Evolutionary conservation across 2,888 invertebrate species (phyloP).

Genomic region (Coremacera marginata): DNA sequence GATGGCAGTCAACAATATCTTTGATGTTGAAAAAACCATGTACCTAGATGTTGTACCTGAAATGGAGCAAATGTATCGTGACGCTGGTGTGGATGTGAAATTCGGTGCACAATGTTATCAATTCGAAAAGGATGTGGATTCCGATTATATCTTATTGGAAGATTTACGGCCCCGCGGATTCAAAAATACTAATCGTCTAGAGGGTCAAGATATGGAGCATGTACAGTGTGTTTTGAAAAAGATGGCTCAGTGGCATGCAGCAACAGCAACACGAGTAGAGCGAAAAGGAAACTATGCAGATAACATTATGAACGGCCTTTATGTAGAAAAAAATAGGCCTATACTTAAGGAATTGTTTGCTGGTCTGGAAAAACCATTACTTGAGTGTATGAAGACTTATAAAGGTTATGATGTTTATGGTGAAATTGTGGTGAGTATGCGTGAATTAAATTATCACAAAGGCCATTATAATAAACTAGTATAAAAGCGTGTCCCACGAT

Average conservation of each 20-base stretch:
- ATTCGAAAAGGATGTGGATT: slow-evolving; percentile 56
- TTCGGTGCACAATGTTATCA: slow-evolving; percentile 62
- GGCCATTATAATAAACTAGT: too few relatives aligned
- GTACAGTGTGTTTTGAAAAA: slow-evolving; percentile 60
- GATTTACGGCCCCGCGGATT: slow-evolving; percentile 60
- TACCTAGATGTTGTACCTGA: slow-evolving; percentile 62
- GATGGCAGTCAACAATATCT: slow-evolving; percentile 55
- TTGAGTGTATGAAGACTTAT: too few relatives aligned
- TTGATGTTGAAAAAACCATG: slow-evolving; percentile 64
- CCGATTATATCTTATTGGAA: slow-evolving; percentile 63
- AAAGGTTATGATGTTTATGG: too few relatives aligned
- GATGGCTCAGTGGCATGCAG: slow-evolving; percentile 66
- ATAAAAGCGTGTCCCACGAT: too few relatives aligned
- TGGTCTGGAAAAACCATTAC: too few relatives aligned
- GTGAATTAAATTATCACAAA: too few relatives aligned
- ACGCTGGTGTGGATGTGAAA: slow-evolving; percentile 55
- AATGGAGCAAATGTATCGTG: slow-evolving; percentile 60
- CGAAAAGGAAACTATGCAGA: slow-evolving; percentile 58
- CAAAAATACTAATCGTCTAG: slow-evolving; percentile 59
- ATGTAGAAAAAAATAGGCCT: slow-evolving; percentile 53
- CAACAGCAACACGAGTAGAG: slow-evolving; percentile 65
- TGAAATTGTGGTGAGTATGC: too few relatives aligned
- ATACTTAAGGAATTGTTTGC: slow-evolving; percentile 53
- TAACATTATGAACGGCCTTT: slow-evolving; percentile 59
- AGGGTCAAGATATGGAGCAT: slow-evolving; percentile 62